Evolutionary conservation across 35 echinoderm and acorn worm species (phyloP).

Genomic region (Stichopus chloronotus): DNA sequence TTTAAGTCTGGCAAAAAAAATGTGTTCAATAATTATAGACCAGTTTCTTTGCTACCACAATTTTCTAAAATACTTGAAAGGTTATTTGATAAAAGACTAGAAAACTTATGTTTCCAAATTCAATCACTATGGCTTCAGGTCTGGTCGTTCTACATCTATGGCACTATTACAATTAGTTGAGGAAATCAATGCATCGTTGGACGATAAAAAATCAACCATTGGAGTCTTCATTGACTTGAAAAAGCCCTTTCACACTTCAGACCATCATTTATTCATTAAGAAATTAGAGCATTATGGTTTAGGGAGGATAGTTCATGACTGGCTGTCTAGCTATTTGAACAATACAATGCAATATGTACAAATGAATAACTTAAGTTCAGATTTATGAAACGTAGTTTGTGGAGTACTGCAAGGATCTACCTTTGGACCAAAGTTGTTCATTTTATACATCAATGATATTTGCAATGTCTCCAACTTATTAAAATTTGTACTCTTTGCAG

Average conservation of each 20-base stretch:
- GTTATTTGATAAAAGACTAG: conserved; percentile 18
- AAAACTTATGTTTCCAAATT: conserved; percentile 26
- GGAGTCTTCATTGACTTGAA: too few relatives aligned
- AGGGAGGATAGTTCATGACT: conserved; percentile 17
- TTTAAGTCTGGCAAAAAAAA: background rate
- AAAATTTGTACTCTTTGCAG: conserved; percentile 45
- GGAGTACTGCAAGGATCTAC: conserved; percentile 41
- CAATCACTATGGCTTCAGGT: conserved; percentile 25
- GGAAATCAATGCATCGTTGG: background rate
- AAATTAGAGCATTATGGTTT: conserved; percentile 34
- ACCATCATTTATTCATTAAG: conserved; percentile 24
- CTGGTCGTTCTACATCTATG: too few relatives aligned
- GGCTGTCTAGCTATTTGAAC: conserved; percentile 14
- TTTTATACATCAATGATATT: conserved; percentile 42
- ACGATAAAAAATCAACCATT: background rate
- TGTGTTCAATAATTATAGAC: conserved; percentile 37
- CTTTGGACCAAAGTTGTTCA: conserved; percentile 21
- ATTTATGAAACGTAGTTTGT: conserved; percentile 40
- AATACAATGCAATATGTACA: conserved; percentile 38
- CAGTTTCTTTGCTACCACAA: background rate
- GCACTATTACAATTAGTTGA: conserved; percentile 30
- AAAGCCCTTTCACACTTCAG: background rate
- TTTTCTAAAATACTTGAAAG: conserved; percentile 45
- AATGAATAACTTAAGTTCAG: background rate
- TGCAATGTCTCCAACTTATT: conserved; percentile 40